Conservation (phyloP, 1,140 invertebrate species). For the Carposina sasakii region DNA sequence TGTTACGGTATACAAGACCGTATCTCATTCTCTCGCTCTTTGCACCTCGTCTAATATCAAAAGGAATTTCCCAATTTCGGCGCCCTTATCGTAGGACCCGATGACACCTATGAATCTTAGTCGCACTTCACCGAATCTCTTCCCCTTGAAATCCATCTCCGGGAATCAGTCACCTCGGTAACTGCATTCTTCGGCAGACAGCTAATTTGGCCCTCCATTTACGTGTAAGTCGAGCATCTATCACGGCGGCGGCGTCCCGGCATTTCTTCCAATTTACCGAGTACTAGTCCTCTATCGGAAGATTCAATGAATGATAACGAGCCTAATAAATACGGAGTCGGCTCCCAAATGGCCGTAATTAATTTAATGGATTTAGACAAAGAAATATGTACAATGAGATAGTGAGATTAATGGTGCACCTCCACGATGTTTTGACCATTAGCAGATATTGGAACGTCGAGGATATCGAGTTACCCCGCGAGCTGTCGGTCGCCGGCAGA, state of each 20-base stretch:
- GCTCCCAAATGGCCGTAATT: conserved; percentile 61
- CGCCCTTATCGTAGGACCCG: conserved; percentile 43
- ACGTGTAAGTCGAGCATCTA: conserved; percentile 56
- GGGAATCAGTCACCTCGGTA: conserved; percentile 51
- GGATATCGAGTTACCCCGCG: conserved; percentile 22
- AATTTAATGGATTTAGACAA: conserved; percentile 70
- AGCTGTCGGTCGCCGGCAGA: not conserved
- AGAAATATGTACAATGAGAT: conserved; percentile 67
- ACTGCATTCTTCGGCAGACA: conserved; percentile 58
- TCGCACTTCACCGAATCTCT: conserved; percentile 17
- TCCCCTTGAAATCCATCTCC: conserved; percentile 39
- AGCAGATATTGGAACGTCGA: conserved; percentile 24
- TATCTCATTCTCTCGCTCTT: conserved; percentile 19
- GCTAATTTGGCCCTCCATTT: conserved; percentile 58
- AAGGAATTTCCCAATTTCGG: conserved; percentile 53
- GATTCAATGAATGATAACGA: conserved; percentile 71
- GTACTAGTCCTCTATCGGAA: conserved; percentile 49
- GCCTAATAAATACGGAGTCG: conserved; percentile 64
- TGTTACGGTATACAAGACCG: conserved; percentile 15
- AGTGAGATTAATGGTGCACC: conserved; percentile 53
- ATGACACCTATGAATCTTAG: conserved; percentile 53
- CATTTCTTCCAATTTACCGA: conserved; percentile 40
- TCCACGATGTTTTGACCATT: conserved; percentile 46
- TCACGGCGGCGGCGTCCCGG: conserved; percentile 30
- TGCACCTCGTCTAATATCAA: conserved; percentile 35